Conservation (phyloP, 2,888 invertebrate genomes). For the Agonopterix subpropinquella region DNA sequence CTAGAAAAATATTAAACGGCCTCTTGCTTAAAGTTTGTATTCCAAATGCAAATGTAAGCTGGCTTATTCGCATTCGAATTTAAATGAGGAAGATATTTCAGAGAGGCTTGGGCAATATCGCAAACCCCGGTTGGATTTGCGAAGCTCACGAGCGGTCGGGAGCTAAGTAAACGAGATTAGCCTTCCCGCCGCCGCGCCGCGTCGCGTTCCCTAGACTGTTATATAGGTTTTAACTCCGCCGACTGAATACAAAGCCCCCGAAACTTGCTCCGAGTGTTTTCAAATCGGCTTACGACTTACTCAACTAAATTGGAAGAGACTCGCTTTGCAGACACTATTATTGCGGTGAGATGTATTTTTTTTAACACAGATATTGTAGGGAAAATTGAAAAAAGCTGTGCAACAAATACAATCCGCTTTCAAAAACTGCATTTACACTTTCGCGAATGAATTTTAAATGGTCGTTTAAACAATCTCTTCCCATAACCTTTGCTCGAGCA, state of each 20-base stretch:
- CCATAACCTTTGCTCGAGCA: conserved; percentile 37
- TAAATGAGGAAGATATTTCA: conserved; percentile 50
- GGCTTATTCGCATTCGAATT: conserved; percentile 45
- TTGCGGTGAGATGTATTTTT: conserved; percentile 13
- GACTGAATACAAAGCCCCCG: conserved; percentile 42
- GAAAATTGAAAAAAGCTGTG: conserved; percentile 36
- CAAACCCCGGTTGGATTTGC: conserved; percentile 30
- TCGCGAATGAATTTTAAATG: conserved; percentile 46
- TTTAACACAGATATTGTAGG: conserved; percentile 21
- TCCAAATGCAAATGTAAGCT: conserved; percentile 38
- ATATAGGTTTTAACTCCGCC: conserved; percentile 40
- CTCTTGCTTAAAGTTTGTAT: conserved; percentile 26
- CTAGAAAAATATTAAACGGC: conserved; percentile 72
- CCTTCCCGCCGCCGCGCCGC: conserved; percentile 25
- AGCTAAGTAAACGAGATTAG: conserved; percentile 55
- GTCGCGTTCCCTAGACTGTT: conserved; percentile 40
- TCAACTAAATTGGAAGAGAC: conserved; percentile 38
- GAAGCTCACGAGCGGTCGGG: conserved; percentile 31
- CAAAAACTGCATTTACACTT: conserved; percentile 43
- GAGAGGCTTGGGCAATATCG: conserved; percentile 26
- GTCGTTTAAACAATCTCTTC: conserved; percentile 42
- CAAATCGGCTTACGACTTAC: conserved; percentile 57
- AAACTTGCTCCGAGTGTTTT: conserved; percentile 35
- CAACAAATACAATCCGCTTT: conserved; percentile 54
- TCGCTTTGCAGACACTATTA: conserved; percentile 20